phyloP scores from a whole-genome alignment of 2,888 invertebrate species.

The Agrochola macilenta region DNA sequence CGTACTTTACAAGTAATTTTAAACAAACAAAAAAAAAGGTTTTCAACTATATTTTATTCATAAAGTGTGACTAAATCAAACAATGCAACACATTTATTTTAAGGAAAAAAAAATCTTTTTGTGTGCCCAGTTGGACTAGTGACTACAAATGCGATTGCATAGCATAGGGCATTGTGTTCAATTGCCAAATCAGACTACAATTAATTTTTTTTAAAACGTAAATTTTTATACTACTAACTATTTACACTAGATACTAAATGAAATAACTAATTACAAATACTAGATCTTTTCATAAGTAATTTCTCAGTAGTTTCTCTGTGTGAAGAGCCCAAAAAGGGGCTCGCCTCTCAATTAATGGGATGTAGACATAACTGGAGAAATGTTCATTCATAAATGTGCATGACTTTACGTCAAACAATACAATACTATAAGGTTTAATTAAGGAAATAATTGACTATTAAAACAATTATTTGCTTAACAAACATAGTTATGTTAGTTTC shows the following conservation, averaged over 20 bases:
- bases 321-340: not conserved
- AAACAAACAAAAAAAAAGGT: not conserved
- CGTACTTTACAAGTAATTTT: too few species aligned
- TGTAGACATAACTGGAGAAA: not conserved
- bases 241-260: too few species aligned
- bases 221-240: too few species aligned
- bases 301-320: not conserved
- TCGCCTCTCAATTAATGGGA: not conserved
- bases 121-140: not conserved
- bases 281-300: not conserved
- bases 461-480: conserved; percentile 6
- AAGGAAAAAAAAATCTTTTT: not conserved
- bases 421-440: not conserved
- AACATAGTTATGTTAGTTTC: conserved; percentile 18
- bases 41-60: not conserved
- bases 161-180: not conserved
- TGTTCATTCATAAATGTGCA: conserved; percentile 3
- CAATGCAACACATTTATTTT: not conserved
- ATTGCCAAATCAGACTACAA: not conserved
- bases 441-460: conserved; percentile 18
- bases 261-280: too few species aligned
- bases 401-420: not conserved
- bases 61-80: not conserved
- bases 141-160: too few species aligned
- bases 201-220: too few species aligned